phyloP scores from a whole-genome alignment of 1,140 invertebrate species.

The Tetragnatha versicolor region DNA sequence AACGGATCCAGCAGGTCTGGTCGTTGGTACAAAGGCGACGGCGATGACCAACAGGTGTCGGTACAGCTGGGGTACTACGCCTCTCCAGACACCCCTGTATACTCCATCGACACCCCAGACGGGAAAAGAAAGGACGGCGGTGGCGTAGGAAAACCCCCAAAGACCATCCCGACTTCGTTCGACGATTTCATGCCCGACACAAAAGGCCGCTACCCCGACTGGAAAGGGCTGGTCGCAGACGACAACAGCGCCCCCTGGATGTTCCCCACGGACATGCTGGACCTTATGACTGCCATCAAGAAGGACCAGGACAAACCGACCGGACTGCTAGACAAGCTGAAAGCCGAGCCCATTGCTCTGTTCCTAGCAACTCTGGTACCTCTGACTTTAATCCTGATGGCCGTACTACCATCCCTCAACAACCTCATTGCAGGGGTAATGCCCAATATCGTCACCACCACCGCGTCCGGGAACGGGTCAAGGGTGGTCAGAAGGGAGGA shows the following conservation, averaged over 20 bases:
- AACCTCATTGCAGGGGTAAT: background rate
- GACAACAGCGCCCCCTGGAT: background rate
- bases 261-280: slow-evolving; percentile 7
- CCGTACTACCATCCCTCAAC: slow-evolving; percentile 29
- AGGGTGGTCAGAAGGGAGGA: background rate
- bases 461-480: background rate
- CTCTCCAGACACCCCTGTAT: background rate
- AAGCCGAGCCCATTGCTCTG: background rate
- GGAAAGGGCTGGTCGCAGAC: slow-evolving; percentile 4
- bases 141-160: background rate
- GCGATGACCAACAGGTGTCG: background rate
- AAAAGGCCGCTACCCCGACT: background rate
- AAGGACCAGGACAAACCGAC: background rate
- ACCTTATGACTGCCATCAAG: background rate
- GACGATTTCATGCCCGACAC: slow-evolving; percentile 19
- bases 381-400: slow-evolving; percentile 32
- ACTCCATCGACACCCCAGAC: background rate
- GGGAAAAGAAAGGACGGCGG: background rate
- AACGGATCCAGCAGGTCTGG: background rate
- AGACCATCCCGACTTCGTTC: slow-evolving; percentile 29
- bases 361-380: slow-evolving; percentile 20
- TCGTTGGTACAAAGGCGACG: background rate
- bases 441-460: background rate
- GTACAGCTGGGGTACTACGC: slow-evolving; percentile 23
- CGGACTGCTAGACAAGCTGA: slow-evolving; percentile 24